Percentiles rank a stretch among this genome's conserved stretches.
phyloP scores from a whole-genome alignment of 2,797 vertebrate genomes.

The Cuniculus paca region DNA sequence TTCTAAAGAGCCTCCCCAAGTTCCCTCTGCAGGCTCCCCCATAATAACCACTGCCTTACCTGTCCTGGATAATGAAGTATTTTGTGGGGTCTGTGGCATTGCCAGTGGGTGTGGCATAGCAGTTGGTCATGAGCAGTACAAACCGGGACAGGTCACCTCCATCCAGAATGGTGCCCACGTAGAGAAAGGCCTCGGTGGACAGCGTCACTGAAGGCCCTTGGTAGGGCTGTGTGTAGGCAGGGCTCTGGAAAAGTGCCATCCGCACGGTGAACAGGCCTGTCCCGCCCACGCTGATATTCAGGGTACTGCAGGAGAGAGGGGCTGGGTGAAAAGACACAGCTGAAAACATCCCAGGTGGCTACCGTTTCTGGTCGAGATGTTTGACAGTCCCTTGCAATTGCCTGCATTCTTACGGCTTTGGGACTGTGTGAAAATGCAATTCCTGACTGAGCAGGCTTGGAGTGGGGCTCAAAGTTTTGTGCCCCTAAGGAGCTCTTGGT shows the following conservation, averaged over 20 bases:
- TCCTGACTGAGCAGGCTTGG: background rate
- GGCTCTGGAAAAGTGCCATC: slow-evolving; percentile 88
- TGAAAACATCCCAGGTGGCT: background rate
- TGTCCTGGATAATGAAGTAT: slow-evolving; percentile 86
- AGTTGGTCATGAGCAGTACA: slow-evolving; percentile 88
- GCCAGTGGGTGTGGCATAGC: slow-evolving; percentile 87
- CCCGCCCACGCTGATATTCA: slow-evolving; percentile 80
- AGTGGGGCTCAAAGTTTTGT: background rate
- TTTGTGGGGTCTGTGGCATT: slow-evolving; percentile 77
- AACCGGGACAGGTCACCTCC: slow-evolving; percentile 82
- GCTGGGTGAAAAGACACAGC: background rate
- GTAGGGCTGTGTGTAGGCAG: slow-evolving; percentile 84
- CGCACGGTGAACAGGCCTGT: slow-evolving; percentile 80
- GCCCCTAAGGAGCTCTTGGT: background rate
- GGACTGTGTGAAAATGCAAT: background rate
- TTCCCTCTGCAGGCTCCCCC: background rate
- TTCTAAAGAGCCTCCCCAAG: background rate
- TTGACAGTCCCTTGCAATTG: background rate
- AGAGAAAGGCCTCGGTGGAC: slow-evolving; percentile 86
- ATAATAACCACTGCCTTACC: slow-evolving; percentile 4
- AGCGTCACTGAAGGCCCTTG: slow-evolving; percentile 80
- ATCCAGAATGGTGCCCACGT: slow-evolving; percentile 86
- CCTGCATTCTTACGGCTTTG: background rate
- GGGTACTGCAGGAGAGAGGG: slow-evolving; percentile 43
- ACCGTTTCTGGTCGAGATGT: background rate